phyloP scores from a whole-genome alignment of 2,113 vertebrate species.

The Corythoichthys haematopterus region DNA sequence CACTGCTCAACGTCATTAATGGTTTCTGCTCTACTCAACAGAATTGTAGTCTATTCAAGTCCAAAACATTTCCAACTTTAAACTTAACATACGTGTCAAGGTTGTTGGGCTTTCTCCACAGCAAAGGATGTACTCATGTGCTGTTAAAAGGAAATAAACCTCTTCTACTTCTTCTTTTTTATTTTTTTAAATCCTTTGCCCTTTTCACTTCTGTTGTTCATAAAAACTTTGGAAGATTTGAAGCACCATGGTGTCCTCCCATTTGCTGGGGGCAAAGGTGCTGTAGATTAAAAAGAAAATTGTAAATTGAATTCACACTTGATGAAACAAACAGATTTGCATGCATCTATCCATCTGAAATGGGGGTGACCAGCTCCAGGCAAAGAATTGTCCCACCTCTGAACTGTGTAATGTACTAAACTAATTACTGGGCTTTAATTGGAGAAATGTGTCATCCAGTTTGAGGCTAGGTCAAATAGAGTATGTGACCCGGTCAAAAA shows the following conservation, averaged over 20 bases:
- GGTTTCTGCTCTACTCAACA: not conserved
- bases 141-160: too few species aligned
- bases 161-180: conserved; percentile 23
- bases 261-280: conserved; percentile 74
- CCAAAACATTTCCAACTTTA: conserved; percentile 27
- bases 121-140: too few species aligned
- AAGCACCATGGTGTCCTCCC: conserved; percentile 46
- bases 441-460: conserved; percentile 59
- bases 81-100: conserved; percentile 16
- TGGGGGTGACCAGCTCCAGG: conserved; percentile 68
- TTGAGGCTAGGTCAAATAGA: conserved; percentile 49
- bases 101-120: not conserved
- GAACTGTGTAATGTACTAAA: conserved; percentile 51
- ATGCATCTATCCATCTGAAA: conserved; percentile 66
- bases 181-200: conserved; percentile 29
- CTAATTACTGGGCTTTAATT: conserved; percentile 71
- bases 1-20: not conserved
- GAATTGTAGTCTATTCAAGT: conserved; percentile 21
- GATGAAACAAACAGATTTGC: conserved; percentile 76
- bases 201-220: conserved; percentile 38
- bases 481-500: conserved; percentile 49
- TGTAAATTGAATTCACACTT: conserved; percentile 77
- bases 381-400: conserved; percentile 66
- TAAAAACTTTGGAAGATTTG: conserved; percentile 50
- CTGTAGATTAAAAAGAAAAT: conserved; percentile 69